Evolutionary conservation across 2,113 vertebrate genomes (phyloP).

Genomic region (Lanius ludovicianus): DNA sequence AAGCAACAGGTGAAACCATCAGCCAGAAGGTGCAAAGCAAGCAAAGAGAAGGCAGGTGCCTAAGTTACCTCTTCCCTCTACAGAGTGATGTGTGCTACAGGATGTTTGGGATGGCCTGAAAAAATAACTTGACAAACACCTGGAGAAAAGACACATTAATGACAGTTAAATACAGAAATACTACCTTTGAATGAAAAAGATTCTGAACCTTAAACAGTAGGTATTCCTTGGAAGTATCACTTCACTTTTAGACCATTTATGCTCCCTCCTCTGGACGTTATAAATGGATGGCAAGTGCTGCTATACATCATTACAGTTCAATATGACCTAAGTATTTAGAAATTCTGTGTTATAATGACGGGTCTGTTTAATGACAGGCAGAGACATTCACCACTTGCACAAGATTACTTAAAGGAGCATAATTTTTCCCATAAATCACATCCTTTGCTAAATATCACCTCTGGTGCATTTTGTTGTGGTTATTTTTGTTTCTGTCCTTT

Average conservation of each 20-base stretch:
- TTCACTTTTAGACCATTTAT: background rate
- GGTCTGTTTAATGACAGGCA: background rate
- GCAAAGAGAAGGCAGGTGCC: background rate
- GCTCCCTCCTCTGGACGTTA: background rate
- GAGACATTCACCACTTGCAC: background rate
- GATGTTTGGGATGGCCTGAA: background rate
- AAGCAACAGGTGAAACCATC: background rate
- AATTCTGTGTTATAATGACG: background rate
- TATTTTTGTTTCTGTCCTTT: background rate
- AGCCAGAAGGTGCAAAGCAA: background rate
- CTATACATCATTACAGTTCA: background rate
- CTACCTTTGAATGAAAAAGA: background rate
- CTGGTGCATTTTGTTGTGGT: rapidly evolving
- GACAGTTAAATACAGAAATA: background rate
- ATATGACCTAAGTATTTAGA: background rate
- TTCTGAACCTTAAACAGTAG: background rate
- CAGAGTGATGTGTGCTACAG: background rate
- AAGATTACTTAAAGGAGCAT: background rate
- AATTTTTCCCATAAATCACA: background rate
- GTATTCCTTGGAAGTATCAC: background rate
- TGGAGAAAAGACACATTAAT: background rate
- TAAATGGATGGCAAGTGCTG: background rate
- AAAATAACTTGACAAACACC: background rate
- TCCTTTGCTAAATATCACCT: background rate
- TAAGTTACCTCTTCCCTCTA: background rate